Evolutionary conservation across 2,113 vertebrate genomes (phyloP), one percentile per base, ranked within the genome.

Genomic region (Haliaeetus leucogaster): DNA sequence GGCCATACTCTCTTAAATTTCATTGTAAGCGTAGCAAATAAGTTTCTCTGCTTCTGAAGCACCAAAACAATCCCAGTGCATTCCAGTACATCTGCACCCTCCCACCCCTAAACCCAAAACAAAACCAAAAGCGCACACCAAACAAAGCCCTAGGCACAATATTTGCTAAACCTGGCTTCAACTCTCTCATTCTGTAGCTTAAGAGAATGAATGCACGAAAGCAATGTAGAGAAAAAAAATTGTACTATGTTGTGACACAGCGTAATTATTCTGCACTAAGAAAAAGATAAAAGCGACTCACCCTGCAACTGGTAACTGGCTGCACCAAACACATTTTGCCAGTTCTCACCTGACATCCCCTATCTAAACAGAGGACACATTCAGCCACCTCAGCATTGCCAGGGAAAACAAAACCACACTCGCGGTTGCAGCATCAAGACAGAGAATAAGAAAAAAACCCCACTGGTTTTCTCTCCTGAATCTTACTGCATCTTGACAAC

Each of bases 391-490:
- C 26, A 52, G 8, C 29, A 61, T 3, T 85, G 52, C 26, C 50
- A 63, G 55, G 34, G 50, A 76, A 93, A 95, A 91, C 25, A 62
- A 72, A 89, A 82, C 18, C 11, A 56, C 30, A 19, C 18, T 7
- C 22, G 6, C 47, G 7, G 16, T 3, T 38, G 26, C 63, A 81
- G 15, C 80, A 73, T 5, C 0, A 0, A 74, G 38, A 78, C 9
- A 87, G 7, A 52, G 38, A 85, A 74, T 5, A 76, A 67, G 27
- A 20, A 29, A 82, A 59, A 19, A 67, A 26, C 0, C 6, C 1
- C 30, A 27, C 0, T 23, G 30, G 16, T 40, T 87, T 82, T 34
- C 53, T 12, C 11, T 92, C 36, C 29, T 6, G 5, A 72, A 82
- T 70, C 27, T 26, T 66, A 52, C 9, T 7, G 17, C 53, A 82